phyloP scores from a whole-genome alignment of 1,140 invertebrate species.

The Homalodisca vitripennis region DNA sequence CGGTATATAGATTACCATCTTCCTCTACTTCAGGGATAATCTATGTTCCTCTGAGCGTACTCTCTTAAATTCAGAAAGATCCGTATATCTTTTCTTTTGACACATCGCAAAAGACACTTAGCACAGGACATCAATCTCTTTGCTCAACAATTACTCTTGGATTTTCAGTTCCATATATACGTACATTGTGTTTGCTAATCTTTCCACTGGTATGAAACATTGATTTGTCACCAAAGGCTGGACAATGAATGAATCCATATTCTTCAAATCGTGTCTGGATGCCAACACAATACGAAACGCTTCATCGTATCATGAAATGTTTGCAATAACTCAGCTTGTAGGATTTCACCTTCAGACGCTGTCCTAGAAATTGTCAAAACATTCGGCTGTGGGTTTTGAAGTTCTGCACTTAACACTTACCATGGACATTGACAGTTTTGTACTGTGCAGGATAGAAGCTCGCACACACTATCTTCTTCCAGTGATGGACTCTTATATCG shows the following conservation, averaged over 20 bases:
- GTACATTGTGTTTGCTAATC: background rate
- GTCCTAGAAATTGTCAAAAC: background rate
- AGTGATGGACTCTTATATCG: too few relatives aligned
- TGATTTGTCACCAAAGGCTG: background rate
- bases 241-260: background rate
- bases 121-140: background rate
- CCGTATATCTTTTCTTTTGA: slow-evolving; percentile 1
- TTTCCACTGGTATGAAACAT: background rate
- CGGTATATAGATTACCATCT: background rate
- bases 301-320: background rate
- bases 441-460: too few relatives aligned
- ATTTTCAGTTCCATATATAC: slow-evolving; percentile 8
- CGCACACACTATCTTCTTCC: too few relatives aligned
- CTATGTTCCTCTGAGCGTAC: background rate
- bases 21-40: background rate
- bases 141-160: background rate
- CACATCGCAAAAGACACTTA: background rate
- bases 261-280: background rate
- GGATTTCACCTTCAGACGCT: background rate
- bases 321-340: background rate
- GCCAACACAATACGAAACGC: background rate
- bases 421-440: too few relatives aligned
- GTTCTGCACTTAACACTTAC: background rate
- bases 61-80: slow-evolving; percentile 5
- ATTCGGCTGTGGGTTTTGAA: background rate